Evolutionary conservation across 1,140 invertebrate species (phyloP).

Genomic region (Drosophila elegans): DNA sequence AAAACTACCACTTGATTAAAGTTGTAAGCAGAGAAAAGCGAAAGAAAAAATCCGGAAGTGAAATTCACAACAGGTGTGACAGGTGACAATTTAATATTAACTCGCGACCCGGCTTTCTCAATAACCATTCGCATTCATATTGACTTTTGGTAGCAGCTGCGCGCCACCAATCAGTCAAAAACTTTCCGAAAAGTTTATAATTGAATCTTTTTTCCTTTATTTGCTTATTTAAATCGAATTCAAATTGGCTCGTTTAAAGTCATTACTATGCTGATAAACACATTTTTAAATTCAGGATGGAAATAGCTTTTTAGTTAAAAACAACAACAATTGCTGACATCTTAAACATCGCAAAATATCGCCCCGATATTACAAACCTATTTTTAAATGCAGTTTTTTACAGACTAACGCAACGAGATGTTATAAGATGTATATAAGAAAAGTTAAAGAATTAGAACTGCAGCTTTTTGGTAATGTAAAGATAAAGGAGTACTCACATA

Average conservation of each 20-base stretch:
- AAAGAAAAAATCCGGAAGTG: conserved; percentile 29
- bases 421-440: no score
- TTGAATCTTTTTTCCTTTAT: conserved; percentile 6
- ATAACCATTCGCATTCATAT: conserved; percentile 57
- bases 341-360: no score
- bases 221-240: background rate
- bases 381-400: no score
- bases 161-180: conserved; percentile 32
- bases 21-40: background rate
- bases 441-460: no score
- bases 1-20: conserved; percentile 21
- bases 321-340: no score
- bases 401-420: no score
- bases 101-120: conserved; percentile 21
- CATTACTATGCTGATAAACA: background rate
- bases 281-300: background rate
- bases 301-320: no score
- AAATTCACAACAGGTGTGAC: conserved; percentile 61
- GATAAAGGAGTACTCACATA: conserved; percentile 65
- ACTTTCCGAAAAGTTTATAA: conserved; percentile 3
- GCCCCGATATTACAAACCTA: no score
- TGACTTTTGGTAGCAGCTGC: conserved; percentile 31
- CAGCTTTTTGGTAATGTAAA: background rate
- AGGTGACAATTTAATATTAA: conserved; percentile 68
- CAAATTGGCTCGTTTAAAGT: conserved; percentile 1